Base-by-base conservation (phyloP, 2,888 invertebrate species). In the Vannuccia rotundouncinata region DNA sequence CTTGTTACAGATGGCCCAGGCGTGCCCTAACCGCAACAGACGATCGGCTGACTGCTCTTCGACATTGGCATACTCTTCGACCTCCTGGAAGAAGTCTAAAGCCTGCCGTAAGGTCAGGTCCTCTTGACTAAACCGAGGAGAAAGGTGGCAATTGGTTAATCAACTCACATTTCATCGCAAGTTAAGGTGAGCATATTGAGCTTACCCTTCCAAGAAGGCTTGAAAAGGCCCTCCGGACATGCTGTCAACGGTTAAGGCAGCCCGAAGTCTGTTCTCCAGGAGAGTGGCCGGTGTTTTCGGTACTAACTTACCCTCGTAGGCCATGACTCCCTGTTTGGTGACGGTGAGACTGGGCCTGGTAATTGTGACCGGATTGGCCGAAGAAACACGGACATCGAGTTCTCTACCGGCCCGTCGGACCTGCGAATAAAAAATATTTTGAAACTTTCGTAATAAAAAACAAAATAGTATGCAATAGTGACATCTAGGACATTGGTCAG, bases 1-100 rank as follows among this genome's bases (percentile, higher is more conserved):
- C 80, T 83, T 85, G 82, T 86, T 87, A 82, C 84, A 87, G 81
- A 88, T 87, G 76, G 83, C 83, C 88, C 88, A 88, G 66, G 87
- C 87, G 79, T 86, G 85, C 77, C 84, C 83, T 81, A 87, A 82
- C 2, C 86, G 82, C 29, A 88, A 84, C 79, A 87, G 83, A 59
- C 87, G 83, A 81, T 88, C 88, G 13, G 85, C 85, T 1, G 85
- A 84, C 59, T 85, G 82, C 80, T 85, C 86, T 82, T 87, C 86
- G 10, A 84, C 84, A 25, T 83, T 83, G 0, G 86, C 85, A 81
- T 86, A 88, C 79, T 87, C 86, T n/a, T 84, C 85, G 29, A 87
- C 87, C 82, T 86, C 87, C 82, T 87, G 76, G 73, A 74, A 79
- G 79, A 79, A 79, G 22, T 79, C 74, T 0, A 79, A 29, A 2